A percentile compares a stretch with the other conserved stretches of the same genome.
These are phyloP conservation scores for Pampus argenteus DNA, from an alignment of 2,797 vertebrate species.

Conservation along the genomic window DNA sequence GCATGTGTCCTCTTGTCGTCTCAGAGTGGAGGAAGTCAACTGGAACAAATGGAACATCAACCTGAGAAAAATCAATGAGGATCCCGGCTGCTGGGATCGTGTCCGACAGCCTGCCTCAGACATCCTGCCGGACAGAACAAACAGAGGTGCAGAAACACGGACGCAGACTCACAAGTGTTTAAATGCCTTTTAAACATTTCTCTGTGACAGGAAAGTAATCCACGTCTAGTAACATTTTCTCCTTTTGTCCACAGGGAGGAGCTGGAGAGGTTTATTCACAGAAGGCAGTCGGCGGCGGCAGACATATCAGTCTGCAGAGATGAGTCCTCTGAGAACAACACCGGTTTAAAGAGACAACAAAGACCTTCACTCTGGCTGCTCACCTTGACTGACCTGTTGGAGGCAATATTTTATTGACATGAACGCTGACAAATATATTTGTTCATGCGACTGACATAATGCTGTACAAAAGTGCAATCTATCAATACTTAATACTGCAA, in stretches of 20 bases:
- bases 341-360: constrained; percentile 39
- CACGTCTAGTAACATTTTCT: constrained; percentile 10
- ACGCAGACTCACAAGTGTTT: neutral
- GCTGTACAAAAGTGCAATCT: neutral
- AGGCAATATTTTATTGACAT: constrained; percentile 10
- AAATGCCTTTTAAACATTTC: neutral
- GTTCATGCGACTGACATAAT: constrained; percentile 15
- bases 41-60: constrained; percentile 98
- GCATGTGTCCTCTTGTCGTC: constrained; percentile 70
- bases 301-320: constrained; percentile 66
- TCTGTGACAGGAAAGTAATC: neutral
- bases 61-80: constrained; percentile 93
- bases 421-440: neutral
- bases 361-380: constrained; percentile 26
- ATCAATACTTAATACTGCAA: constrained; percentile 1
- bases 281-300: constrained; percentile 29
- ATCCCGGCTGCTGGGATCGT: constrained; percentile 84
- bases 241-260: constrained; percentile 78
- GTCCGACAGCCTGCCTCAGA: neutral
- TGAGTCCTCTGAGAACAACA: constrained; percentile 49
- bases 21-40: constrained; percentile 96
- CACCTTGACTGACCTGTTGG: constrained; percentile 23
- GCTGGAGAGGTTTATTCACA: constrained; percentile 66
- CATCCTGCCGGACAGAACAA: accelerated
- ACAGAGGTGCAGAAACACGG: constrained; percentile 45